Evolutionary conservation across 2,113 vertebrate species (phyloP).

Genomic region (Antechinus stuartii): DNA sequence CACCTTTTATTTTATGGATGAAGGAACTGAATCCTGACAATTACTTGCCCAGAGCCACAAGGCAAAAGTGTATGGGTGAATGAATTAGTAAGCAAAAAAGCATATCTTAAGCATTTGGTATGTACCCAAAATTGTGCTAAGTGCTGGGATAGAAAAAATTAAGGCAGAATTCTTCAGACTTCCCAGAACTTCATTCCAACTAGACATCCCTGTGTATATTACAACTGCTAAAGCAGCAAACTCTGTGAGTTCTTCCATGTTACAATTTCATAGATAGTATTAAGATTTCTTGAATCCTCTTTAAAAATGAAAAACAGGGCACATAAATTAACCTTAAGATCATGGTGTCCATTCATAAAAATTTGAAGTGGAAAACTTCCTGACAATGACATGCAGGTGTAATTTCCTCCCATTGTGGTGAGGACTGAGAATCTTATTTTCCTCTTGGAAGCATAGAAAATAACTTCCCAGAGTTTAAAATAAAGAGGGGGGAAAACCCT

Average conservation of each 20-base stretch:
- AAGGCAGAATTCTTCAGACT: neutral
- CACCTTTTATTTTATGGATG: neutral
- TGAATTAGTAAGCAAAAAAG: neutral
- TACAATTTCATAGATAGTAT: neutral
- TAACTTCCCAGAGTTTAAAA: constrained; percentile 46
- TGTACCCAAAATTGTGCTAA: neutral
- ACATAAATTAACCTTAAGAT: neutral
- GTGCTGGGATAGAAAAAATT: neutral
- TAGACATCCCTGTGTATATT: neutral
- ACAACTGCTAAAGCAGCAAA: neutral
- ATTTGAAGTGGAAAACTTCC: constrained; percentile 70
- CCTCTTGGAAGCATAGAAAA: constrained; percentile 22
- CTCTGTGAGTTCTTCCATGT: constrained; percentile 22
- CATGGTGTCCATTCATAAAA: constrained; percentile 64
- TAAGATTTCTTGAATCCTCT: constrained; percentile 56
- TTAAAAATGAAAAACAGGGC: constrained; percentile 44
- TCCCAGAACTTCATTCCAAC: neutral
- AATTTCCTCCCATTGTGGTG: constrained; percentile 75
- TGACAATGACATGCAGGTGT: constrained; percentile 49
- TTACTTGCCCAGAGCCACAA: neutral
- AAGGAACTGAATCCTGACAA: neutral
- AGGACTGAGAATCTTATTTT: neutral
- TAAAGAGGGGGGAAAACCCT: neutral
- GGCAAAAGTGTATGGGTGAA: neutral
- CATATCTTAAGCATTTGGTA: neutral